Evolutionary conservation across 2,888 invertebrate genomes (phyloP).

Genomic region (Pedicia rivosa): DNA sequence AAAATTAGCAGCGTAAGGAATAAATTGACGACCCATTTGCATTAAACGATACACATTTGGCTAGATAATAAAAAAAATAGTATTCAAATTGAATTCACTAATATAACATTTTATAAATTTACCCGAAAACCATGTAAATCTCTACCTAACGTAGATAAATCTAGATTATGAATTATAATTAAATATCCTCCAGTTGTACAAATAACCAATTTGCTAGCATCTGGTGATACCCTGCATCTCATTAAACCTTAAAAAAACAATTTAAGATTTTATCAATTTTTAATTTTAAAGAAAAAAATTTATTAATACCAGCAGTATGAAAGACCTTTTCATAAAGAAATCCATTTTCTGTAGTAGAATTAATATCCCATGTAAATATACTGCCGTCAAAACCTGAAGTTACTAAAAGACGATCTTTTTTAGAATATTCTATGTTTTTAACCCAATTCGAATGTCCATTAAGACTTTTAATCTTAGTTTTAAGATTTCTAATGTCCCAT

Average conservation of each 20-base stretch:
- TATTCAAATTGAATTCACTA: neutral
- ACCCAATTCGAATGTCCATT: slow-evolving; percentile 91
- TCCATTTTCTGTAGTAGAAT: slow-evolving; percentile 64
- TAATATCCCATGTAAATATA: slow-evolving; percentile 89
- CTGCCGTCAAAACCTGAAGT: slow-evolving; percentile 89
- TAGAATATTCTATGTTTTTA: slow-evolving; percentile 87
- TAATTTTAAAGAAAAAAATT: neutral
- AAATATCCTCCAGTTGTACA: slow-evolving; percentile 83
- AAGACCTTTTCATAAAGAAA: slow-evolving; percentile 68
- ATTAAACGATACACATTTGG: slow-evolving; percentile 79
- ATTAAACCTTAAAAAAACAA: slow-evolving; percentile 35
- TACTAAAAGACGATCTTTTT: slow-evolving; percentile 65
- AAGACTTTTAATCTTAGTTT: slow-evolving; percentile 56
- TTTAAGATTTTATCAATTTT: neutral
- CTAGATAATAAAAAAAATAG: slow-evolving; percentile 33
- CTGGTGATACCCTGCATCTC: slow-evolving; percentile 71
- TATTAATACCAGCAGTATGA: slow-evolving; percentile 46
- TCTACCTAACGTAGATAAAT: slow-evolving; percentile 57
- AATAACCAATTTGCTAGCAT: slow-evolving; percentile 74
- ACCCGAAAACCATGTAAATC: slow-evolving; percentile 79
- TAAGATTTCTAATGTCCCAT: slow-evolving; percentile 83
- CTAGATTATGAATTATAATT: slow-evolving; percentile 76
- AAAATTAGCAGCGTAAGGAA: slow-evolving; percentile 63
- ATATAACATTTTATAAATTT: slow-evolving; percentile 12
- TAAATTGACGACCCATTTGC: slow-evolving; percentile 70